Conservation (phyloP, 1,140 invertebrate genomes). For the Bursaphelenchus mucronatus region DNA sequence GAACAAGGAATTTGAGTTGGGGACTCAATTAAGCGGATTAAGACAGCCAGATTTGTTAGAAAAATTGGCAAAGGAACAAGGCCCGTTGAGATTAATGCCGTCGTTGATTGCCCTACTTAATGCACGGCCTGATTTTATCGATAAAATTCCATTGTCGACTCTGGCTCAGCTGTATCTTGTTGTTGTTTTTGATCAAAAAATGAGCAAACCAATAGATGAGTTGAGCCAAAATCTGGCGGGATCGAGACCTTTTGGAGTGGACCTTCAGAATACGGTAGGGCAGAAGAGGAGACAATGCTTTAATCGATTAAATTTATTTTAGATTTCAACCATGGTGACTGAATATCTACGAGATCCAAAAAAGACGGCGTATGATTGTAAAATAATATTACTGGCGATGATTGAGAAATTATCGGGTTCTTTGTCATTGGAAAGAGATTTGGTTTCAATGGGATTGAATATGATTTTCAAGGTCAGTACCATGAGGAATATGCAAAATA, state of each 20-base stretch:
- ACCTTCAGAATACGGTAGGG: neutral
- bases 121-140: neutral
- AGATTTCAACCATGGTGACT: neutral
- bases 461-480: neutral
- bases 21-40: neutral
- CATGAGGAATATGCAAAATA: neutral
- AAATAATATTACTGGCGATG: too few relatives aligned
- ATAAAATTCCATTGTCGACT: neutral
- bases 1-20: neutral
- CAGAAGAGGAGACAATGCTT: too few relatives aligned
- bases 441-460: neutral
- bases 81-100: neutral
- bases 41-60: neutral
- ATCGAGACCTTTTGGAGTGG: neutral
- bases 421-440: too few relatives aligned
- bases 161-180: constrained; percentile 1
- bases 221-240: neutral
- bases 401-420: too few relatives aligned
- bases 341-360: neutral
- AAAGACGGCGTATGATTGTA: neutral
- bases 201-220: neutral
- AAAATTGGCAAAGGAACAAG: neutral
- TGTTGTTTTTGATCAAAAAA: constrained; percentile 3
- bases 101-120: neutral
- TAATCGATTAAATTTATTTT: too few relatives aligned